Evolutionary conservation across 1,140 invertebrate genomes (phyloP).

Genomic region (Eurosta solidaginis): DNA sequence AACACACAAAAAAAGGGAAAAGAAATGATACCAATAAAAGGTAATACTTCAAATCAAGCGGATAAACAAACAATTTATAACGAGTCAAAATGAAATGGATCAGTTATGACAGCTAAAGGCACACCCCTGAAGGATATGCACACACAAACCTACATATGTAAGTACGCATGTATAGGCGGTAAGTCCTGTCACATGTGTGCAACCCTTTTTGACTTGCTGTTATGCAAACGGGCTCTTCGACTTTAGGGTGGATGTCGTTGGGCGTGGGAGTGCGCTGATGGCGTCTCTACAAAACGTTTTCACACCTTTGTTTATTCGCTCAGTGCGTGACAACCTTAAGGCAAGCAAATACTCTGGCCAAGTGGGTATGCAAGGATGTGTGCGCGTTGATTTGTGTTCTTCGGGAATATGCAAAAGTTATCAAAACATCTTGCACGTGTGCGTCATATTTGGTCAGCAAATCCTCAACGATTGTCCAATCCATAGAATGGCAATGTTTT

Average conservation of each 20-base stretch:
- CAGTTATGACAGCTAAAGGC: not conserved
- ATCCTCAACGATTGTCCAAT: not conserved
- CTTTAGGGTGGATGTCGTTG: too few relatives aligned
- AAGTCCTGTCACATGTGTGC: not conserved
- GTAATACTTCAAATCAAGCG: slow-evolving; percentile 26
- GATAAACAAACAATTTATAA: slow-evolving; percentile 33
- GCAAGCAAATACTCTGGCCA: not conserved
- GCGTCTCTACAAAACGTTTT: not conserved
- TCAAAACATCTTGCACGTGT: not conserved
- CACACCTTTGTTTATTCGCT: slow-evolving; percentile 29
- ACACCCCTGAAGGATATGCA: not conserved
- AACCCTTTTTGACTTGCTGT: not conserved
- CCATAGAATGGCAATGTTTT: not conserved
- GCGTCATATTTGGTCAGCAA: not conserved
- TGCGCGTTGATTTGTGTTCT: not conserved
- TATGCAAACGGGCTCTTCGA: not conserved
- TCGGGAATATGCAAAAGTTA: not conserved
- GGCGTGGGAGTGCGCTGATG: not conserved
- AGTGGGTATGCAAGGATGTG: not conserved
- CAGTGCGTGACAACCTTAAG: not conserved
- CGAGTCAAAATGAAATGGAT: slow-evolving; percentile 15
- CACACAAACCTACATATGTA: not conserved
- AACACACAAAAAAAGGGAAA: not conserved
- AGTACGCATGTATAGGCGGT: too few relatives aligned
- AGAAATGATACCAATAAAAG: slow-evolving; percentile 9